Evolutionary conservation across 1,140 invertebrate genomes (phyloP), one percentile per base, ranked within the genome.

Genomic region (Drosophila pandora): DNA sequence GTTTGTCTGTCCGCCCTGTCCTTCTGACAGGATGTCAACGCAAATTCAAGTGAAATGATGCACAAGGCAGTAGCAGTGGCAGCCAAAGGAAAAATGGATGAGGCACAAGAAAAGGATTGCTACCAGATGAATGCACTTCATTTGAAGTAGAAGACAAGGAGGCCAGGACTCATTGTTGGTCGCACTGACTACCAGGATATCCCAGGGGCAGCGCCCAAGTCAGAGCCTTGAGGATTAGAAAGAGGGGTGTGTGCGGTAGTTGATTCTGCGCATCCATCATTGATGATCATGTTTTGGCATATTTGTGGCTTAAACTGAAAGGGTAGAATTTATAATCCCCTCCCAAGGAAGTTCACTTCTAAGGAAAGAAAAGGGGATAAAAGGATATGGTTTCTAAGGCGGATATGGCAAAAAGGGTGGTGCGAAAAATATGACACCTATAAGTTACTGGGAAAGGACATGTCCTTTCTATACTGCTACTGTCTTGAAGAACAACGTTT

Each of bases 91-190:
- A 52, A 63, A 62, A 45, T 32, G 21, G 43, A 43, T 13, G n/a
- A 54, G 34, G 32, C 39, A 55, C 25, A 52, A 76, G 69, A 79
- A 88, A 88, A 88, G 83, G 83, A 88, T 88, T 88, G 83, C 79
- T 77, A 76, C 60, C 79, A 83, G 83, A 88, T 88, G 83, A 88
- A 88, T 88, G 83, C 83, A 88, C 83, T 88, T 88, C 84, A 83
- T 71, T 83, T 88, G 83, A 88, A 88, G 83, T 73, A 87, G 83
- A 87, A 79, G 63, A 63, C 43, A 55, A 68, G 72, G 45, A 73
- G 62, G 75, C 78, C 70, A 65, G 48, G 52, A 47, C 83, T 74
- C 77, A 87, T 88, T 88, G 82, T 82, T 28, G 25, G 25, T 75
- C 58, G 74, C 17, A 17, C 17, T 17, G 17, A 63, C 63, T 79